phyloP scores from a whole-genome alignment of 2,113 vertebrate species.

The Smithornis capensis region DNA sequence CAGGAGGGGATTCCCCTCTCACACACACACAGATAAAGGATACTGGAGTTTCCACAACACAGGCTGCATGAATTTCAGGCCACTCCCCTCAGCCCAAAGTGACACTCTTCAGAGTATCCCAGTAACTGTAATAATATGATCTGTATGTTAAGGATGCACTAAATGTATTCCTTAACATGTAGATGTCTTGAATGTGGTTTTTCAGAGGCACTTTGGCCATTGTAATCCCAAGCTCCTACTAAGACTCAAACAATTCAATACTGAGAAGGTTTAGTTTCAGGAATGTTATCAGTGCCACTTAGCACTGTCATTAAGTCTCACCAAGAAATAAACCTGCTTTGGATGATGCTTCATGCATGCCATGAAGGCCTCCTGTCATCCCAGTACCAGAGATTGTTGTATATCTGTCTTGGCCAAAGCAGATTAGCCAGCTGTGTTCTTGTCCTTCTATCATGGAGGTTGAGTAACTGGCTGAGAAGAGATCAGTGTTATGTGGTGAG shows the following conservation, averaged over 20 bases:
- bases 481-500: not conserved
- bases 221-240: not conserved
- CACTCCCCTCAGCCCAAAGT: not conserved
- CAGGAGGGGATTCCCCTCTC: not conserved
- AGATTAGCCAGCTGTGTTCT: not conserved
- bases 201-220: not conserved
- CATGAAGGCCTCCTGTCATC: not conserved
- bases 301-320: not conserved
- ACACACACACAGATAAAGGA: not conserved
- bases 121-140: not conserved
- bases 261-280: not conserved
- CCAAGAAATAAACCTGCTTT: not conserved
- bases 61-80: not conserved
- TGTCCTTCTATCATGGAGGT: not conserved
- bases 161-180: not conserved
- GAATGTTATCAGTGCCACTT: not conserved
- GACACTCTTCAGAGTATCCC: not conserved
- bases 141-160: not conserved
- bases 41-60: not conserved
- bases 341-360: not conserved
- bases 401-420: not conserved
- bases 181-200: not conserved
- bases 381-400: not conserved
- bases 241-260: not conserved
- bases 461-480: not conserved